phyloP scores from a whole-genome alignment of 2,888 invertebrate species.

The Ligdia adustata region DNA sequence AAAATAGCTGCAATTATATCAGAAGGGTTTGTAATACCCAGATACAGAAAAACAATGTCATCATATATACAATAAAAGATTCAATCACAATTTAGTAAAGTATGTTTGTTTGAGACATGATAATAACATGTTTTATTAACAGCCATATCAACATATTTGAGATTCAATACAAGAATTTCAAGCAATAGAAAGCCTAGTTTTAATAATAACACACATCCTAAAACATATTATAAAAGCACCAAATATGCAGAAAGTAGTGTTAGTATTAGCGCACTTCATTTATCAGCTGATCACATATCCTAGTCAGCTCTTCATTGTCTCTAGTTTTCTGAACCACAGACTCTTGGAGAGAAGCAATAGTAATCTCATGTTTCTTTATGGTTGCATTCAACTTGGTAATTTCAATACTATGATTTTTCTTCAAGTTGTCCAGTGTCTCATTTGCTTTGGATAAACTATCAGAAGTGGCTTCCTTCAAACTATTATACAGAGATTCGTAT shows the following conservation, averaged over 20 bases:
- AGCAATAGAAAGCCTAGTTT: constrained; percentile 8
- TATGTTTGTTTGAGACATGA: background rate
- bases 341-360: constrained; percentile 91
- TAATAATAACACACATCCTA: constrained; percentile 13
- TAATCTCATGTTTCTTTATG: constrained; percentile 94
- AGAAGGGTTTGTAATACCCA: background rate
- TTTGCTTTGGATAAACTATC: constrained; percentile 90
- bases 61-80: background rate
- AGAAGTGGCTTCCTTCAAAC: constrained; percentile 93
- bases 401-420: constrained; percentile 90
- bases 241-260: constrained; percentile 25
- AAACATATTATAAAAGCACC: constrained; percentile 37
- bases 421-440: constrained; percentile 90
- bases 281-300: constrained; percentile 97
- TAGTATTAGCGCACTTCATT: constrained; percentile 66
- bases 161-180: constrained; percentile 36
- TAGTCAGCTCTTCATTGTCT: constrained; percentile 94
- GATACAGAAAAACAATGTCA: background rate
- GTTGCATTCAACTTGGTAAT: constrained; percentile 92
- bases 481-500: constrained; percentile 92
- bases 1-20: background rate
- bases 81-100: constrained; percentile 17
- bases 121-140: background rate
- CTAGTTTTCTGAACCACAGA: constrained; percentile 93
- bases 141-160: constrained; percentile 21